phyloP scores from a whole-genome alignment of 2,888 invertebrate genomes.

The Helleia helle region DNA sequence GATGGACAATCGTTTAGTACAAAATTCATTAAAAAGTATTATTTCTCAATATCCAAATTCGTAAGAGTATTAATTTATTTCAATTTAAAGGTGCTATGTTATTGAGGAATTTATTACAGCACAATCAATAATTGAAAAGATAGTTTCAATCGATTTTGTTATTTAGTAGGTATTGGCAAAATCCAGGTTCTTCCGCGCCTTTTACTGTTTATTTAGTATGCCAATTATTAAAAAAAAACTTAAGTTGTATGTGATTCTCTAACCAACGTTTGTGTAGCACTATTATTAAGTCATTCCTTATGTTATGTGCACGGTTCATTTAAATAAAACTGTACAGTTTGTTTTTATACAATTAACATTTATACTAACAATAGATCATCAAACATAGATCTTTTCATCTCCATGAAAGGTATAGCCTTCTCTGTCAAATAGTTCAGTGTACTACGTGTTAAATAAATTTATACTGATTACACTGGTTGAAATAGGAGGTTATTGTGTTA shows the following conservation, averaged over 20 bases:
- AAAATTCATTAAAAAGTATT: constrained; percentile 67
- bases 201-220: constrained; percentile 36
- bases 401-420: too few species aligned
- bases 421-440: too few species aligned
- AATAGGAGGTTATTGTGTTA: too few species aligned
- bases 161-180: constrained; percentile 36
- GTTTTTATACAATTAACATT: not conserved
- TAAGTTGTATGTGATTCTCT: constrained; percentile 18
- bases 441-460: too few species aligned
- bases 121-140: constrained; percentile 30
- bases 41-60: constrained; percentile 65
- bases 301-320: not conserved
- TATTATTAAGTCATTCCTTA: not conserved
- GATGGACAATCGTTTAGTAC: constrained; percentile 61
- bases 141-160: constrained; percentile 12
- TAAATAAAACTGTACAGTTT: not conserved
- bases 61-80: constrained; percentile 60
- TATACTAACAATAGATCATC: too few species aligned
- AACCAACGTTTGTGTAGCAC: constrained; percentile 6
- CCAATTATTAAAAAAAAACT: constrained; percentile 33
- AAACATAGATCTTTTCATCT: too few species aligned
- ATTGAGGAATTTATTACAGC: constrained; percentile 36
- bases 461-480: too few species aligned
- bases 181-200: constrained; percentile 59
- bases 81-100: constrained; percentile 48